phyloP scores from a whole-genome alignment of 2,888 invertebrate genomes.

The Metellina segmentata region DNA sequence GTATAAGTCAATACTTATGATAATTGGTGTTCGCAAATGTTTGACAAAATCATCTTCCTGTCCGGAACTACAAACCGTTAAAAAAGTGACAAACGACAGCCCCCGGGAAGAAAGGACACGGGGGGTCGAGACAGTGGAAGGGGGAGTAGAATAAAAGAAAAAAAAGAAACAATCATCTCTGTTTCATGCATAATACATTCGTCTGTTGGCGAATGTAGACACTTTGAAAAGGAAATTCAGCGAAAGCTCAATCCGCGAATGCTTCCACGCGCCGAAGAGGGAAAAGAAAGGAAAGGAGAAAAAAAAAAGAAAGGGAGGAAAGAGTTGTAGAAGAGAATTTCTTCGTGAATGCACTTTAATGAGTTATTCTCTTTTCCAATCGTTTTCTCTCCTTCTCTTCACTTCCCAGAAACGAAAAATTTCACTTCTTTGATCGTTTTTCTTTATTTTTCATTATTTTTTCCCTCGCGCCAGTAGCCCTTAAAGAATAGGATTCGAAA shows the following conservation, averaged over 20 bases:
- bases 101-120: slow-evolving; percentile 23
- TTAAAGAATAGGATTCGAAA: slow-evolving; percentile 30
- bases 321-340: slow-evolving; percentile 66
- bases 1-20: background rate
- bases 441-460: slow-evolving; percentile 3
- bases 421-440: slow-evolving; percentile 68
- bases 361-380: slow-evolving; percentile 71
- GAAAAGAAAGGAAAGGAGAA: slow-evolving; percentile 12
- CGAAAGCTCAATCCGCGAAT: slow-evolving; percentile 63
- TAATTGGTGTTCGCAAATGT: background rate
- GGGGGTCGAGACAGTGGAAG: background rate
- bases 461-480: slow-evolving; percentile 16
- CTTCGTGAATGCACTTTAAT: slow-evolving; percentile 71
- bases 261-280: slow-evolving; percentile 18
- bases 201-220: slow-evolving; percentile 61
- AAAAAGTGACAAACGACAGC: slow-evolving; percentile 25
- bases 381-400: slow-evolving; percentile 43
- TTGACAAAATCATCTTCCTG: background rate
- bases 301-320: slow-evolving; percentile 18
- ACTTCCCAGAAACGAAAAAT: slow-evolving; percentile 41
- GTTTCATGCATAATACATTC: slow-evolving; percentile 70
- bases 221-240: slow-evolving; percentile 67
- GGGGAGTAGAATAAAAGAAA: slow-evolving; percentile 3
- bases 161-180: slow-evolving; percentile 67
- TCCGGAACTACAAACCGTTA: background rate